Conservation (phyloP, 2,797 vertebrate genomes). For the Salmo trutta region DNA sequence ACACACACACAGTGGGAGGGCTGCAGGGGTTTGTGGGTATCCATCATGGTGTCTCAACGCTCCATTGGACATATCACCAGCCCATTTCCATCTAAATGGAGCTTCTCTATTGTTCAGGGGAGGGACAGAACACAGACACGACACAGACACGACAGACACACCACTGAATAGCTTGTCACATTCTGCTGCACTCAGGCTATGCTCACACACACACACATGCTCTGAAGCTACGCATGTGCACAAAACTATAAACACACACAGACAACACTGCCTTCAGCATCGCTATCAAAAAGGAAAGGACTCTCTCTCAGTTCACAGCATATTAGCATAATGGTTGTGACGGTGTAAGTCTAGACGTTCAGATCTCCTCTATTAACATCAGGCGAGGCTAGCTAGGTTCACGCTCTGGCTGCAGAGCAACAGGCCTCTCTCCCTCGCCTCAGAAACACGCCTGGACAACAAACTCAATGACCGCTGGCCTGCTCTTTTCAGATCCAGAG, state of each 20-base stretch:
- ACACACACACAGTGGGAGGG: not conserved
- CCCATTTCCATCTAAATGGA: conserved; percentile 39
- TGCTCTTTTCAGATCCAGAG: not conserved
- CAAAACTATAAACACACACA: not conserved
- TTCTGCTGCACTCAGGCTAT: not conserved
- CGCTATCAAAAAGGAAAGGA: not conserved
- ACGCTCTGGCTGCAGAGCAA: not conserved
- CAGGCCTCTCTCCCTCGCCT: not conserved
- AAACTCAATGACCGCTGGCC: too few relatives aligned
- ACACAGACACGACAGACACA: not conserved
- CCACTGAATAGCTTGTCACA: too few relatives aligned
- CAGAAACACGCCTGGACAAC: not conserved
- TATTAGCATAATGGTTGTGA: conserved; percentile 22
- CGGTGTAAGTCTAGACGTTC: conserved; percentile 14
- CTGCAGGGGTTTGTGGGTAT: not conserved
- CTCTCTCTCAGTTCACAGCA: not conserved
- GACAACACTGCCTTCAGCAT: not conserved
- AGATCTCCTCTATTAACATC: conserved; percentile 3
- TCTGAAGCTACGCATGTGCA: not conserved
- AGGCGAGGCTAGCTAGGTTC: not conserved
- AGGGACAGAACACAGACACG: not conserved
- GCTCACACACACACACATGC: not conserved
- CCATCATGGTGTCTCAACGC: not conserved
- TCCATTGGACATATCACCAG: not conserved
- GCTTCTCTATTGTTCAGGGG: conserved; percentile 24